phyloP scores from a whole-genome alignment of 2,888 invertebrate genomes.

The Brenthis ino region DNA sequence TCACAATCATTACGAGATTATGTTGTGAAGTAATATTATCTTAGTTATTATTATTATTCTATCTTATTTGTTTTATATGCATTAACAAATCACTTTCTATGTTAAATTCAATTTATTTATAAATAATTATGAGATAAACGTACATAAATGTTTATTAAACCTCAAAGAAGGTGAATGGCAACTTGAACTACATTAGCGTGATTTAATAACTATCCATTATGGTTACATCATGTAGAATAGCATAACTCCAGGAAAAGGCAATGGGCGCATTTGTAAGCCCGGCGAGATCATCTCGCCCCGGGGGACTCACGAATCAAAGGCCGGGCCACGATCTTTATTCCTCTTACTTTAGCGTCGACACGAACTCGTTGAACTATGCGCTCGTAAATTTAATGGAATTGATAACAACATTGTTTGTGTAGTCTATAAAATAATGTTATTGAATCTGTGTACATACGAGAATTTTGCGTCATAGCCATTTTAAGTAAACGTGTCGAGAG shows the following conservation, averaged over 20 bases:
- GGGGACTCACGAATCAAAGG: slow-evolving; percentile 57
- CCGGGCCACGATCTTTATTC: slow-evolving; percentile 50
- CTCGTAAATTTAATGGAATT: slow-evolving; percentile 34
- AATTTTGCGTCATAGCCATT: slow-evolving; percentile 18
- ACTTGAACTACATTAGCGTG: slow-evolving; percentile 1
- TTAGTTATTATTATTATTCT: neutral
- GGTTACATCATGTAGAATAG: slow-evolving; percentile 17
- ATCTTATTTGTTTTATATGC: too few relatives aligned
- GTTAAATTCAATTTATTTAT: neutral
- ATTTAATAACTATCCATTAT: slow-evolving; percentile 23
- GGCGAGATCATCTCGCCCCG: slow-evolving; percentile 55
- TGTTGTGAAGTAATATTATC: slow-evolving; percentile 53
- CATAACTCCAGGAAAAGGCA: slow-evolving; percentile 27
- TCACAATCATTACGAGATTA: slow-evolving; percentile 49
- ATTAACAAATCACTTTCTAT: neutral
- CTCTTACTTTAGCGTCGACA: slow-evolving; percentile 35
- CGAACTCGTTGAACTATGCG: slow-evolving; percentile 34
- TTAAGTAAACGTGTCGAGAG: slow-evolving; percentile 18
- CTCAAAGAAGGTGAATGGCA: neutral
- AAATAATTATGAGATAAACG: neutral
- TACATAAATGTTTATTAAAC: neutral
- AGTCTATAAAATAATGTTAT: slow-evolving; percentile 20
- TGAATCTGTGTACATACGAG: slow-evolving; percentile 17
- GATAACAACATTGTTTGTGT: slow-evolving; percentile 31
- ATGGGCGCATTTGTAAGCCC: slow-evolving; percentile 47